phyloP scores from a whole-genome alignment of 2,888 invertebrate species.

The Noctuana brunneofusca region DNA sequence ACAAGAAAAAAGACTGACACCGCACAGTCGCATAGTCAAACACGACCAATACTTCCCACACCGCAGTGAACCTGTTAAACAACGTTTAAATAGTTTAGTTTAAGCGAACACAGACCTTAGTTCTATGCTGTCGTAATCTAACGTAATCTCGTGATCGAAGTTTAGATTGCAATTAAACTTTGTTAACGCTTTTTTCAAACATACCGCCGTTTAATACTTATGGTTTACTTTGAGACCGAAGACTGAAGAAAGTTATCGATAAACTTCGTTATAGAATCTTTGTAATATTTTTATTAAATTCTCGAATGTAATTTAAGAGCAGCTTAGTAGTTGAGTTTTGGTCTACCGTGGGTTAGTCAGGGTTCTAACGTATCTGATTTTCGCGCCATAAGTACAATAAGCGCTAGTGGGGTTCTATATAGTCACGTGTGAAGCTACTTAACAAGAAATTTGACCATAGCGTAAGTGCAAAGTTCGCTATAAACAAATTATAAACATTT shows the following conservation, averaged over 20 bases:
- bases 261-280: conserved; percentile 6
- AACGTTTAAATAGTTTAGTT: too few species aligned
- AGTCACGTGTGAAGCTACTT: conserved; percentile 63
- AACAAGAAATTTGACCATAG: conserved; percentile 65
- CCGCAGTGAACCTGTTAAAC: too few species aligned
- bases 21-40: too few species aligned
- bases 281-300: conserved; percentile 15
- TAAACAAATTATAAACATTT: too few species aligned
- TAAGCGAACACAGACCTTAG: too few species aligned
- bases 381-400: conserved; percentile 63
- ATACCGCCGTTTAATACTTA: conserved; percentile 9
- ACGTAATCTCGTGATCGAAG: too few species aligned
- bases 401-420: conserved; percentile 66
- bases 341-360: too few species aligned
- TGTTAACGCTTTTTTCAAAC: background rate
- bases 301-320: background rate
- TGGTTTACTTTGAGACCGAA: conserved; percentile 1
- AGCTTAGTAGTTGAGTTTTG: too few species aligned
- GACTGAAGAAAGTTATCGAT: conserved; percentile 15
- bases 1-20: too few species aligned
- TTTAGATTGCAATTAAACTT: background rate
- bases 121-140: too few species aligned
- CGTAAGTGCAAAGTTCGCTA: too few species aligned
- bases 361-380: conserved; percentile 38
- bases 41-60: too few species aligned